Percentiles rank a stretch among this genome's conserved stretches.
Conservation (phyloP, 2,888 invertebrate species). For the Schizotus pectinicornis region DNA sequence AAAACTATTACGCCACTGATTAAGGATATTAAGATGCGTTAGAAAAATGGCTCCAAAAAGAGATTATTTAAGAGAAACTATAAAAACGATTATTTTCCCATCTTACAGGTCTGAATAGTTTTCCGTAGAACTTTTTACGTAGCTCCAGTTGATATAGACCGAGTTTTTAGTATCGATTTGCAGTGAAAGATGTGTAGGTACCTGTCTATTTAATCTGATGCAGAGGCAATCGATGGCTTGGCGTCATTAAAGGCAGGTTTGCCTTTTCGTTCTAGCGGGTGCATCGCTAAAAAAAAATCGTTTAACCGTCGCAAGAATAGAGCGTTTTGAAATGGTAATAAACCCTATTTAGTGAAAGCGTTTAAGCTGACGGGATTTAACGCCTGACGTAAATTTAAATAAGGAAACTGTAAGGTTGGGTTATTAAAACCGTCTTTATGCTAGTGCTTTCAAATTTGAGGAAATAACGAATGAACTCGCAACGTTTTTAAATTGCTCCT, state of each 20-base stretch:
- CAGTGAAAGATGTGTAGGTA: too few species aligned
- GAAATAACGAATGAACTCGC: neutral
- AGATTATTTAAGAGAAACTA: too few species aligned
- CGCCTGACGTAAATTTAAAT: slow-evolving; percentile 2
- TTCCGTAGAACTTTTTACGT: too few species aligned
- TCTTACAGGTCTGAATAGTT: too few species aligned
- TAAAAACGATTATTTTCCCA: too few species aligned
- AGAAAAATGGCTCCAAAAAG: too few species aligned
- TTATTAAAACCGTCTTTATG: neutral
- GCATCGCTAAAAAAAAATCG: neutral
- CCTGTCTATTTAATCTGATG: too few species aligned
- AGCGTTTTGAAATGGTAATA: neutral
- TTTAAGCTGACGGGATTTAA: neutral
- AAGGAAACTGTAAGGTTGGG: neutral
- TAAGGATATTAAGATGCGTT: too few species aligned
- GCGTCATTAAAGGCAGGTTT: neutral
- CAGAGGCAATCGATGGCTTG: neutral
- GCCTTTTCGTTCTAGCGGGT: too few species aligned
- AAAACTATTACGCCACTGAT: too few species aligned
- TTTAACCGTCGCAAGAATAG: neutral
- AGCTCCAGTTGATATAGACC: too few species aligned
- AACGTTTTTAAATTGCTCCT: neutral
- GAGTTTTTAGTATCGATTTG: too few species aligned
- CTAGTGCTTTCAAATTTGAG: neutral
- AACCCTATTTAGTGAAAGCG: neutral